Percentiles rank a stretch among this genome's conserved stretches.
Conservation (phyloP, 2,888 invertebrate species). For the Epistrophe grossulariae region DNA sequence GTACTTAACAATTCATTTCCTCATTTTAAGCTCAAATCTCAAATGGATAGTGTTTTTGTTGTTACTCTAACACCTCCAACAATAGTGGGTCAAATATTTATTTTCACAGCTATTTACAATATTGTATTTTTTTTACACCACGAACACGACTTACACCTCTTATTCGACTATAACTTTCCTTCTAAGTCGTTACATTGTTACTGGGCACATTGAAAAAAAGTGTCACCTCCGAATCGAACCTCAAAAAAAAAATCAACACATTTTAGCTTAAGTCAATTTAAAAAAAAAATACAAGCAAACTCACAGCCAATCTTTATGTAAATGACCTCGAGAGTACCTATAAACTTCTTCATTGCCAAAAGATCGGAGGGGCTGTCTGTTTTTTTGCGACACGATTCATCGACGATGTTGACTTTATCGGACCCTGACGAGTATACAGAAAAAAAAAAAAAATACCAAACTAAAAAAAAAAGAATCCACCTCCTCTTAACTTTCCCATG, state of each 20-base stretch:
- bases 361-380: slow-evolving; percentile 19
- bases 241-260: background rate
- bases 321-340: slow-evolving; percentile 71
- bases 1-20: background rate
- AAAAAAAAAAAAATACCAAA: background rate
- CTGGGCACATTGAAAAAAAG: slow-evolving; percentile 25
- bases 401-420: slow-evolving; percentile 63
- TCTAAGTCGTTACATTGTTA: slow-evolving; percentile 26
- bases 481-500: slow-evolving; percentile 67
- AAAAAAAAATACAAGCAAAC: slow-evolving; percentile 27
- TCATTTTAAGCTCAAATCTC: background rate
- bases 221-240: slow-evolving; percentile 45
- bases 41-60: background rate
- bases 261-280: background rate
- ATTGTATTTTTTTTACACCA: slow-evolving; percentile 29
- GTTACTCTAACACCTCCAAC: slow-evolving; percentile 45
- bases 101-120: slow-evolving; percentile 55
- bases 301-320: slow-evolving; percentile 66
- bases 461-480: slow-evolving; percentile 11
- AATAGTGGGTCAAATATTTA: slow-evolving; percentile 68
- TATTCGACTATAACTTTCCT: slow-evolving; percentile 49
- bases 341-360: slow-evolving; percentile 28
- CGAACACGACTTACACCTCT: slow-evolving; percentile 51
- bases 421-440: slow-evolving; percentile 51
- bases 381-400: slow-evolving; percentile 58